Evolutionary conservation across 2,888 invertebrate species (phyloP).

Genomic region (Pachymerium ferrugineum): DNA sequence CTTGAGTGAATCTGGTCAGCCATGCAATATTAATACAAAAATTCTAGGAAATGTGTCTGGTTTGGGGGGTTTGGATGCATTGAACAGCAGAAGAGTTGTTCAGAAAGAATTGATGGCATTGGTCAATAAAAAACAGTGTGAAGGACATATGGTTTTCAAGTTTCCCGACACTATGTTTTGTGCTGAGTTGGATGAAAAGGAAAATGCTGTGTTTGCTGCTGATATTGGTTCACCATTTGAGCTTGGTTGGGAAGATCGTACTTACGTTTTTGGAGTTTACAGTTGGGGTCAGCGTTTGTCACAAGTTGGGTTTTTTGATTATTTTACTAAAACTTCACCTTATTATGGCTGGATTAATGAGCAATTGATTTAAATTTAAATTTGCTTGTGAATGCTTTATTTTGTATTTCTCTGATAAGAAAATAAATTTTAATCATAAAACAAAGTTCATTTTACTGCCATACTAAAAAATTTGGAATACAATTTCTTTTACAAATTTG

Average conservation of each 20-base stretch:
- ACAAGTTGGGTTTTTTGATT: not conserved
- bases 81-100: not conserved
- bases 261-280: not conserved
- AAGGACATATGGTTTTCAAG: not conserved
- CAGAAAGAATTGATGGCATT: not conserved
- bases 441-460: not conserved
- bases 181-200: not conserved
- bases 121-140: not conserved
- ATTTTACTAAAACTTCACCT: not conserved
- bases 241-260: not conserved
- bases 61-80: not conserved
- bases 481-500: too few relatives aligned
- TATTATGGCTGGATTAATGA: conserved; percentile 13
- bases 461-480: too few relatives aligned
- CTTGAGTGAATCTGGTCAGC: not conserved
- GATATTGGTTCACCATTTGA: conserved; percentile 16
- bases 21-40: not conserved
- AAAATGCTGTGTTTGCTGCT: not conserved
- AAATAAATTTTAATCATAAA: not conserved
- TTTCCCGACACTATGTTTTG: not conserved
- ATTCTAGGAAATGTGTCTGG: not conserved
- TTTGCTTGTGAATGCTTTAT: not conserved
- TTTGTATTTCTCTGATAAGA: not conserved
- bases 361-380: not conserved
- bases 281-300: conserved; percentile 27